Evolutionary conservation across 2,888 invertebrate genomes (phyloP).

Genomic region (Loripinus fragilis): DNA sequence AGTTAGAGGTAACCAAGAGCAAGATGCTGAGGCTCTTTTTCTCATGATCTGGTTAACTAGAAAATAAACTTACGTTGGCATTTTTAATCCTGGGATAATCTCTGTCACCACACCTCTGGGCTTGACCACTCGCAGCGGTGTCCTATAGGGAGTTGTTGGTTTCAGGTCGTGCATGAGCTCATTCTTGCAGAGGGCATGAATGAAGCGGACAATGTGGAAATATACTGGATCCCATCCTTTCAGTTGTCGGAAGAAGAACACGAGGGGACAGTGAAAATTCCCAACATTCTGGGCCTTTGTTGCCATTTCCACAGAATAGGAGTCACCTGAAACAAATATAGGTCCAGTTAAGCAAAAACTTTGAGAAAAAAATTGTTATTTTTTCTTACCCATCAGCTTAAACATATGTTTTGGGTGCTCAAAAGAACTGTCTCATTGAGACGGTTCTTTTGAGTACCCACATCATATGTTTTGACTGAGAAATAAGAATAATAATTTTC

Average conservation of each 20-base stretch:
- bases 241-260: conserved; percentile 61
- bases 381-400: no score
- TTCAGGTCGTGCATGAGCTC: conserved; percentile 61
- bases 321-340: conserved; percentile 53
- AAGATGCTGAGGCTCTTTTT: no score
- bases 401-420: no score
- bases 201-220: conserved; percentile 53
- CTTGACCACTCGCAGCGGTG: conserved; percentile 57
- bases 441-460: no score
- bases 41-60: no score
- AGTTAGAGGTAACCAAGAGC: no score
- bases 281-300: conserved; percentile 65
- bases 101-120: conserved; percentile 45
- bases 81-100: conserved; percentile 63
- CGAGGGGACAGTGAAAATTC: conserved; percentile 66
- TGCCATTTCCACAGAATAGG: conserved; percentile 59
- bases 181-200: conserved; percentile 64
- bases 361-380: no score
- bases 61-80: conserved; percentile 60
- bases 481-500: no score
- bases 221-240: neutral
- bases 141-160: conserved; percentile 63
- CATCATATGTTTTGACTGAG: no score
- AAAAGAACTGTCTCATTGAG: no score
- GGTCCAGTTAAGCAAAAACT: no score